Evolutionary conservation across 2,113 vertebrate species (phyloP), one percentile per base, ranked within the genome.

Genomic region (Silurus glanis): DNA sequence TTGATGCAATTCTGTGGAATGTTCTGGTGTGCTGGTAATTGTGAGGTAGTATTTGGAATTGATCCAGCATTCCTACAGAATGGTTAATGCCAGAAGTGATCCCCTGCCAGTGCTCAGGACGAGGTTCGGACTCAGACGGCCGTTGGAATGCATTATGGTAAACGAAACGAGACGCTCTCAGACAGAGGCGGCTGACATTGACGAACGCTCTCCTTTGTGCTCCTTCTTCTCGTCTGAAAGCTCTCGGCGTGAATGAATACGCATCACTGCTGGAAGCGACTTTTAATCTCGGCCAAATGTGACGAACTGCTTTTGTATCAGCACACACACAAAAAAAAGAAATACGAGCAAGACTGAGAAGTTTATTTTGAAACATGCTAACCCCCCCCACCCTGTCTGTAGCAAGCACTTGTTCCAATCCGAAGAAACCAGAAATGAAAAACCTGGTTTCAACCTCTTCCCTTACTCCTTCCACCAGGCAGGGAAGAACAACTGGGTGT

Each of bases 231-330:
- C 7, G 85, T 78, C 80, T 87, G 71, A 87, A 86, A 47, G 80
- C 69, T 64, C 80, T 55, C 58, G 6, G 86, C 16, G 23, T 55
- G 86, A 78, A 78, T 84, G 83, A 85, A 89, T 87, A 72, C 23
- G 37, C 79, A 9, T 45, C 88, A 4, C 88, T 47, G 86, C 80
- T 83, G 88, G 86, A 87, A 56, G 83, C 61, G 80, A 85, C 83
- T 87, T 80, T 82, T 85, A 85, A 87, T 64, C 86, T 64, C 49
- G 16, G 28, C 75, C 79, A 74, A 66, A 85, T 69, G 79, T 74
- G 62, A 85, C 88, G 47, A 28, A 87, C 83, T 72, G 86, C 86
- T 75, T 83, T 85, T 83, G 86, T 87, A 55, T 23, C 21, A 49
- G n/a, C 13, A 64, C 80, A 49, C 37, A 37, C 37, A 37, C 37